Base-by-base conservation (phyloP, 2,797 vertebrate genomes). In the Phataginus tricuspis region DNA sequence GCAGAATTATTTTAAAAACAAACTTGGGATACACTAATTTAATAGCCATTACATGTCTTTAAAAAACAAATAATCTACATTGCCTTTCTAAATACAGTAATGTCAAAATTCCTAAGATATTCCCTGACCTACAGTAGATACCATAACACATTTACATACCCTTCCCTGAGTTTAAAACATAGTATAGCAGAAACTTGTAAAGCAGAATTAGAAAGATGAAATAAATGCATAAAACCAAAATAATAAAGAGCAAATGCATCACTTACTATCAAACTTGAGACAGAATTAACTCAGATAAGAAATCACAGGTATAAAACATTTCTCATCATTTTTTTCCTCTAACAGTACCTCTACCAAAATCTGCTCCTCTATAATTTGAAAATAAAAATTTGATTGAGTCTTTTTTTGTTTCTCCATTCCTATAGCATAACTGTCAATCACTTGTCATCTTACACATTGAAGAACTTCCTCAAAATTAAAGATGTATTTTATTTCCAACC, bases 191-290 rank as follows among this genome's bases (percentile, higher is more conserved):
- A 92, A 96, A 94, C 75, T 86, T 72, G 31, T 80, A 79, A 91
- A 92, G 45, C 25, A 90, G 8, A 90, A 92, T 93, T n/a, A 88
- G 13, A 91, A 95, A 88, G 51, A 95, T 31, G 5, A 96, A 96
- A 92, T 77, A 86, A 96, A 90, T 77, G 13, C 87, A 96, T 72
- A 94, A 95, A 96, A 91, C 61, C 71, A 96, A 69, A 96, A 90
- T 59, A 86, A 84, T 37, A 84, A 89, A 78, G 69, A 96, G 10
- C 39, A 97, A 95, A 95, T 51, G 12, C 53, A 95, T 75, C 57
- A 3, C 95, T 95, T 91, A 78, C 34, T 53, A 96, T 55, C 63
- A 95, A 89, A 86, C 31, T 45, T 94, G 25, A 94, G 78, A 91
- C 0, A 94, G n/a, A 93, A 94, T 91, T 42, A 77, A 94, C 34